These are phyloP conservation scores for Peromyscus polionotus DNA, from an alignment of 2,113 vertebrate species.

Conservation along the genomic window DNA sequence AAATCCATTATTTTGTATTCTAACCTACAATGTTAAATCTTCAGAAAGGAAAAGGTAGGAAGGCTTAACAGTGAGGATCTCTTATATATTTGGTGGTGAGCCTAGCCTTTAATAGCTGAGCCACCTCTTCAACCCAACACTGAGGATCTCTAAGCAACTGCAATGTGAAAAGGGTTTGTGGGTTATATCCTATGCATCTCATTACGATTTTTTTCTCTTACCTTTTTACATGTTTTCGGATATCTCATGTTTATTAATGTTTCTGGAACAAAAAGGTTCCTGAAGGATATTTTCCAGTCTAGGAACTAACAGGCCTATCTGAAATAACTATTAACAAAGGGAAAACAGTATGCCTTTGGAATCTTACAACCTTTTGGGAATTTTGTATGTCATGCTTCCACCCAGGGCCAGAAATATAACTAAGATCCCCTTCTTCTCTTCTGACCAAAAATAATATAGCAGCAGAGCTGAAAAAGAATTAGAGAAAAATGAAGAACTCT, in stretches of 20 bases:
- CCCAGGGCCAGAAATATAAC: background rate
- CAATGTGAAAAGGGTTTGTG: background rate
- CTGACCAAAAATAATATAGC: background rate
- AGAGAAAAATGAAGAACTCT: background rate
- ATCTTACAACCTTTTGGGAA: background rate
- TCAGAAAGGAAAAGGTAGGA: background rate
- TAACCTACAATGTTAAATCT: background rate
- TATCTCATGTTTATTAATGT: background rate
- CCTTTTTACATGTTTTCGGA: background rate
- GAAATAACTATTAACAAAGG: background rate
- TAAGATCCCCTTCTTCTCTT: background rate
- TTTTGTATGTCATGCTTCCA: background rate
- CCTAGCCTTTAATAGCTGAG: background rate
- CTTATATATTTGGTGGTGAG: background rate
- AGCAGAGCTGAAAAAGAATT: background rate
- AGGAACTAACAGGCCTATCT: background rate
- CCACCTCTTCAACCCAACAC: background rate
- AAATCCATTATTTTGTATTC: background rate
- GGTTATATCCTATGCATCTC: background rate
- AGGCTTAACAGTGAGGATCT: background rate
- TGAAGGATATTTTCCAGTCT: background rate
- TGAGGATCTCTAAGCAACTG: background rate
- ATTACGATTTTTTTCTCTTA: background rate
- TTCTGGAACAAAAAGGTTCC: background rate
- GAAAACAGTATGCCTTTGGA: background rate